Evolutionary conservation across 2,113 vertebrate genomes (phyloP).

Genomic region (Etia nguti): DNA sequence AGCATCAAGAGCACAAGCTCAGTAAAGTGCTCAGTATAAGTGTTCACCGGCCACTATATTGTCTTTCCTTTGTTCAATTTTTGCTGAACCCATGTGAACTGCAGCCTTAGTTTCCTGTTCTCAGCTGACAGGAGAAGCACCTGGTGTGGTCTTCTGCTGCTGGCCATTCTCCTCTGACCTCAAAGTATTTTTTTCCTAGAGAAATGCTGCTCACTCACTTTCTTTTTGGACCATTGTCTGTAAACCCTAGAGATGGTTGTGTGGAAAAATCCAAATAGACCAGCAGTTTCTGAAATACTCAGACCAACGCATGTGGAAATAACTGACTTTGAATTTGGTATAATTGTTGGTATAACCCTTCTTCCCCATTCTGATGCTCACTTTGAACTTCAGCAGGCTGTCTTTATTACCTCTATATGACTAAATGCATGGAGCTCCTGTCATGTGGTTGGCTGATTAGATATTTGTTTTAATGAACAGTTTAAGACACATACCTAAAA

Average conservation of each 20-base stretch:
- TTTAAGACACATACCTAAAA: background rate
- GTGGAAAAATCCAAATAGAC: background rate
- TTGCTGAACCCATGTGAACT: background rate
- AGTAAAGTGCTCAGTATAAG: background rate
- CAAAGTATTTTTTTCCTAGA: background rate
- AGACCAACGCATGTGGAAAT: background rate
- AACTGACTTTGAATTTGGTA: background rate
- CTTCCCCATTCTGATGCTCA: background rate
- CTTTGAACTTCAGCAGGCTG: background rate
- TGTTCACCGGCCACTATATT: background rate
- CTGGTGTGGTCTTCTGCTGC: background rate
- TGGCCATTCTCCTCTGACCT: background rate
- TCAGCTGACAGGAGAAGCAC: background rate
- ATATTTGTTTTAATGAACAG: background rate
- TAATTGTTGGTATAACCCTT: background rate
- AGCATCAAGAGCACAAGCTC: background rate
- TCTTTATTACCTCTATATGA: background rate
- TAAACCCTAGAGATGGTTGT: background rate
- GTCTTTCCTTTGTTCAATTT: background rate
- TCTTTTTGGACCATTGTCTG: background rate
- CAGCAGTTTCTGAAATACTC: background rate
- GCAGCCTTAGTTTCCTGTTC: background rate
- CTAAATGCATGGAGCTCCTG: background rate
- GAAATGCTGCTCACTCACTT: background rate
- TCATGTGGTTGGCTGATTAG: background rate